Evolutionary conservation across 2,888 invertebrate genomes (phyloP).

Genomic region (Sericinus montela): DNA sequence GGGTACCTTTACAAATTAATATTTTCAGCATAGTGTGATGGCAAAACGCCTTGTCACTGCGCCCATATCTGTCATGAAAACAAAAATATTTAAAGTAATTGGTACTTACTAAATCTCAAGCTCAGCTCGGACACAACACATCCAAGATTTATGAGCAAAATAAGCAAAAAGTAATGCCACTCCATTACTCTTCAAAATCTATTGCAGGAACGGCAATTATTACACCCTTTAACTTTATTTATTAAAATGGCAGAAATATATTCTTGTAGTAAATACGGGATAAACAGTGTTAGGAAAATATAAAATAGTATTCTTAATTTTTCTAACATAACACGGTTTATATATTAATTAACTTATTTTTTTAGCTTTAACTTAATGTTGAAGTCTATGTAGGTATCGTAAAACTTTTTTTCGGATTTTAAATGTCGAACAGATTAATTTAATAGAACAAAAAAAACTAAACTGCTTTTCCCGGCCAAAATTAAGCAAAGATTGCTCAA

Average conservation of each 20-base stretch:
- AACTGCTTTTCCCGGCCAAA: not conserved
- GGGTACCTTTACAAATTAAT: no score
- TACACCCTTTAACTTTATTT: constrained; percentile 51
- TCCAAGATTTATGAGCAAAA: constrained; percentile 46
- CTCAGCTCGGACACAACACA: constrained; percentile 57
- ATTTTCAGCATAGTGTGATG: no score
- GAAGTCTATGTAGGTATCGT: no score
- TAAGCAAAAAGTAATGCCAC: constrained; percentile 36
- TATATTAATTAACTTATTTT: not conserved
- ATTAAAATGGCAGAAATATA: constrained; percentile 63
- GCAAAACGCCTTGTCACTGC: no score
- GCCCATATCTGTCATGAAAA: no score
- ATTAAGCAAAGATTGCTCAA: not conserved
- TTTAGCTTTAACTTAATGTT: no score
- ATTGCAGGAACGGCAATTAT: constrained; percentile 41
- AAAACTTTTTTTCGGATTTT: no score
- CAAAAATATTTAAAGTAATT: no score
- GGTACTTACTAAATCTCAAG: constrained; percentile 58
- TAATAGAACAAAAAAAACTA: no score
- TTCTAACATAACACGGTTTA: constrained; percentile 47
- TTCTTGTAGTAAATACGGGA: constrained; percentile 66
- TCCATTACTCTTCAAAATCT: constrained; percentile 35
- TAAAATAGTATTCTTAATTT: constrained; percentile 65
- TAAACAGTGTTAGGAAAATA: constrained; percentile 52
- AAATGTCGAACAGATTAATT: no score